Evolutionary conservation across 1,140 invertebrate genomes (phyloP), one percentile per base, ranked within the genome.

Genomic region (Leguminivora glycinivorella): DNA sequence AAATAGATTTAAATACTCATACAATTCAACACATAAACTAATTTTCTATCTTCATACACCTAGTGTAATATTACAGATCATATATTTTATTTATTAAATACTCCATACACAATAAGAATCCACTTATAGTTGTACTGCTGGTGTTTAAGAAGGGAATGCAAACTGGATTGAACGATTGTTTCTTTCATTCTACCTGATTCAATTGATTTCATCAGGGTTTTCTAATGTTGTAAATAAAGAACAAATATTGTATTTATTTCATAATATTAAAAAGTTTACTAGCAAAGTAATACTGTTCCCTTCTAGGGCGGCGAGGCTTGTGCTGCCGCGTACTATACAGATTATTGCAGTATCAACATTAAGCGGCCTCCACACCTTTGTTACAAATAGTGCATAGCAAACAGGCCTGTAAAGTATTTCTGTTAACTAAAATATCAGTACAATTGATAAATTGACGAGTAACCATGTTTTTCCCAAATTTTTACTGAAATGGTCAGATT

Each of bases 1-100:
- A 67, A 67, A 43, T 19, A 12, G 12, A 31, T 67, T 14, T n/a
- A 31, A 63, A 12, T 29, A 63, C 56, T 58, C 56, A 26, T 63
- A 22, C 47, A 52, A 17, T 52, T 52, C 5, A 52, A 52, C 47
- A 52, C 7, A 40, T 40, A 52, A 52, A 19, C 47, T 52, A 29
- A 63, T 63, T 29, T 17, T 7, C 10, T 63, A 63, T 29, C 12
- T 63, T 31, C 26, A 63, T 63, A 63, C 58, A 63, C 25, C 14
- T 34, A 63, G 25, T 52, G 47, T 29, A 60, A 63, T 63, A 63
- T 63, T 63, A 63, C 58, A 63, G 58, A 63, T 63, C 58, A 31
- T 63, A 63, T 17, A n/a, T 52, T 52, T 52, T 3, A 52, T 22
- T 10, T 52, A n/a, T 19, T 4, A 4, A 31, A 31, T 31, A 4